phyloP scores from a whole-genome alignment of 2,113 vertebrate species.

The Corythornis madagascariensis region DNA sequence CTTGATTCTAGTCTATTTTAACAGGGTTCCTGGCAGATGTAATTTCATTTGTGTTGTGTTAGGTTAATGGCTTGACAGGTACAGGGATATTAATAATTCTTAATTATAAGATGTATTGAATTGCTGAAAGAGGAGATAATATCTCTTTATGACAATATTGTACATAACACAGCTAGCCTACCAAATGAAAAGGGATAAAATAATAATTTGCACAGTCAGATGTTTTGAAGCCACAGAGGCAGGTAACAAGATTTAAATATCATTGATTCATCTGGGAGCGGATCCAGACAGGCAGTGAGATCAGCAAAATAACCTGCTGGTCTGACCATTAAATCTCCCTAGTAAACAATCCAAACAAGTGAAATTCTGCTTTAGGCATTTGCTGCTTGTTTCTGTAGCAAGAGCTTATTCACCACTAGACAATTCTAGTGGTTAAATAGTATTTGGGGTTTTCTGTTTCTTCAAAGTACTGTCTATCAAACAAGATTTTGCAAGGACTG shows the following conservation, averaged over 20 bases:
- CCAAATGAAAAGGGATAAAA: conserved; percentile 18
- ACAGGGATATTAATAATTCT: conserved; percentile 34
- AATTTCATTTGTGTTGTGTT: background rate
- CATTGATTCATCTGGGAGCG: background rate
- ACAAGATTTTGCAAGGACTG: background rate
- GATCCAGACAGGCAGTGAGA: background rate
- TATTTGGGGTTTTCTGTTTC: background rate
- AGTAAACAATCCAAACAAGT: conserved; percentile 18
- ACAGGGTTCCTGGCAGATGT: background rate
- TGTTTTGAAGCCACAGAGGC: conserved; percentile 38
- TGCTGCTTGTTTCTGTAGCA: background rate
- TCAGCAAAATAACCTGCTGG: conserved; percentile 35
- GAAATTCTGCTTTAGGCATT: background rate
- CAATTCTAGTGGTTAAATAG: background rate
- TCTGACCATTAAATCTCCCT: conserved; percentile 17
- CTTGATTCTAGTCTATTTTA: background rate
- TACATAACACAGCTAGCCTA: conserved; percentile 16
- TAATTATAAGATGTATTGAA: conserved; percentile 49
- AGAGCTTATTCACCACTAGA: background rate
- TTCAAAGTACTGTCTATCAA: background rate
- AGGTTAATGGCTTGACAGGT: conserved; percentile 3
- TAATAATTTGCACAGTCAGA: conserved; percentile 55
- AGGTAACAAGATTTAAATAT: conserved; percentile 46
- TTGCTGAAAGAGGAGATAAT: conserved; percentile 21
- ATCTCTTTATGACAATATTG: background rate